Conservation (phyloP, 2,888 invertebrate genomes). For the Trichopoda pennipes region DNA sequence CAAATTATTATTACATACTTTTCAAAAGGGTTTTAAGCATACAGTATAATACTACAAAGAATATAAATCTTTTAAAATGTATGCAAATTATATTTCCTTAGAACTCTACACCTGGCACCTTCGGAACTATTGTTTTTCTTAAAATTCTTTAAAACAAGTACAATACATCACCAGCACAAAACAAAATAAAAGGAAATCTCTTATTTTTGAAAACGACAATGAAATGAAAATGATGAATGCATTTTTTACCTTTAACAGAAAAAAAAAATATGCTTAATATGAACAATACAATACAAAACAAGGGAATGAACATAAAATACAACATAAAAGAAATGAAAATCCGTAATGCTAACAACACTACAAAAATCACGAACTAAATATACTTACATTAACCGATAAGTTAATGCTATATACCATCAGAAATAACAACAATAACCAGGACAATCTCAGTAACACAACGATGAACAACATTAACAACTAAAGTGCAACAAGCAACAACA, state of each 20-base stretch:
- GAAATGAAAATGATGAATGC: conserved; percentile 63
- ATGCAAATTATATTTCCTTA: conserved; percentile 64
- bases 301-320: conserved; percentile 30
- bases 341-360: conserved; percentile 67
- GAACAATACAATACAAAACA: conserved; percentile 38
- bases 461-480: conserved; percentile 51
- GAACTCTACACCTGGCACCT: conserved; percentile 65
- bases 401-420: conserved; percentile 50
- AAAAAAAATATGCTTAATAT: conserved; percentile 16
- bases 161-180: conserved; percentile 14
- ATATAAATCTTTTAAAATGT: conserved; percentile 39
- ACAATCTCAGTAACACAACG: conserved; percentile 49
- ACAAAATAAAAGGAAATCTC: conserved; percentile 63
- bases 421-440: conserved; percentile 24
- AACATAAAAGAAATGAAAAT: conserved; percentile 61
- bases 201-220: conserved; percentile 61
- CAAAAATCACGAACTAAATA: conserved; percentile 67
- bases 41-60: not conserved
- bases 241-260: conserved; percentile 46
- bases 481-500: conserved; percentile 48
- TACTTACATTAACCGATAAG: conserved; percentile 52
- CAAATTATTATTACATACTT: not conserved
- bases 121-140: conserved; percentile 57
- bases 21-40: not conserved
- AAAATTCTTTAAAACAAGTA: conserved; percentile 25